Conservation (phyloP, 37 sponge, comb jelly and placozoan species). For the Bolinopsis microptera region DNA sequence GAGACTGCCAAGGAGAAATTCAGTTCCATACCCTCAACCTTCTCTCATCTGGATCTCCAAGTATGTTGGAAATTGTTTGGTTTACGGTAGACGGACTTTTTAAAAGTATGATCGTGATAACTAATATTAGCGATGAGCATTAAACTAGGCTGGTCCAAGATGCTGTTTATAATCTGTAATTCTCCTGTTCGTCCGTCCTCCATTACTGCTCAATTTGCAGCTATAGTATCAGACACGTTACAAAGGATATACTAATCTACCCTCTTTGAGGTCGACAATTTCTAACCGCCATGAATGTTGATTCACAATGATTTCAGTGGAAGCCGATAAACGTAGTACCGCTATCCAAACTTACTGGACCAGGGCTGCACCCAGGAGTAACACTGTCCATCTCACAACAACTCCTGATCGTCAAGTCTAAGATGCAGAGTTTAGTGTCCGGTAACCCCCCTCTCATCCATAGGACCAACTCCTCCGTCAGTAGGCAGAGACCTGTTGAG, state of each 20-base stretch:
- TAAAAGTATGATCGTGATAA: neutral
- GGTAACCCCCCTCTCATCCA: constrained; percentile 63
- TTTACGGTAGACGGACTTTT: too few relatives aligned
- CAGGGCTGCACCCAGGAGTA: constrained; percentile 65
- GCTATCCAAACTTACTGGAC: constrained; percentile 57
- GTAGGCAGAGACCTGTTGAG: constrained; percentile 57
- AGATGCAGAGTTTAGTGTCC: constrained; percentile 39
- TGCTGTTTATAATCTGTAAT: too few relatives aligned
- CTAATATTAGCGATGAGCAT: too few relatives aligned
- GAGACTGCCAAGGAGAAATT: constrained; percentile 47
- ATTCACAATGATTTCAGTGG: constrained; percentile 48
- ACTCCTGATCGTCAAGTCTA: neutral
- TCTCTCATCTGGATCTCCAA: constrained; percentile 48
- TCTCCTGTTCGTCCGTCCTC: too few relatives aligned
- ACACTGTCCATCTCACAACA: constrained; percentile 52
- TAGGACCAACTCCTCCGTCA: constrained; percentile 36
- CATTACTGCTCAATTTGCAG: too few relatives aligned
- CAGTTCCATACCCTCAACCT: constrained; percentile 58
- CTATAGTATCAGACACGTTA: too few relatives aligned
- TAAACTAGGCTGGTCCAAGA: too few relatives aligned
- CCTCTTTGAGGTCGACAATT: too few relatives aligned
- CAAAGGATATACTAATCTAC: too few relatives aligned
- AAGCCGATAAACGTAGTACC: constrained; percentile 62
- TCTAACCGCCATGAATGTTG: too few relatives aligned
- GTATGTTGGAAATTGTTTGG: neutral